Base-by-base conservation (phyloP, 2,113 vertebrate genomes). In the Conger conger region DNA sequence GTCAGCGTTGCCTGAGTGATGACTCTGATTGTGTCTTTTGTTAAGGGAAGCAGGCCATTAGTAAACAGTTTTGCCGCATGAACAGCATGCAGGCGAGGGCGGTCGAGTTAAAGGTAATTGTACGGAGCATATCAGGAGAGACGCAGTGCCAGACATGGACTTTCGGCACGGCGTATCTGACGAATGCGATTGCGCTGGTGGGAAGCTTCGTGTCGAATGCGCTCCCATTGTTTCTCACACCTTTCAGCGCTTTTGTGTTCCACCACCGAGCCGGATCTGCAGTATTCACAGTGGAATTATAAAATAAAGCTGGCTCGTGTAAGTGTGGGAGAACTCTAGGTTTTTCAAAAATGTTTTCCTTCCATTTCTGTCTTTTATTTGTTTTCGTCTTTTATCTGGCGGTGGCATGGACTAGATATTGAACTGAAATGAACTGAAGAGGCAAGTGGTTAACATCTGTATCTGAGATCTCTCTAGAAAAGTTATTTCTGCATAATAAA, bases 1-100 rank as follows among this genome's bases (percentile, higher is more conserved):
- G 82, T 18, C 53, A 42, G 82, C 45, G 37, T 73, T 85, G 84
- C 57, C 38, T 80, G 68, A 87, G n/a, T 86, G 83, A 84, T 86
- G 82, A 83, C 85, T 40, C 57, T 33, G 27, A 76, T 80, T 80
- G 76, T 40, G 73, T 35, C 83, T 81, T 87, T 87, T 50, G 37
- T 82, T 40, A 84, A 80, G 73, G 76, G 36, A 83, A 78, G 57
- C 77, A 83, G 76, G 76, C 81, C 79, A 83, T 87, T 80, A 83
- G 81, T 50, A 45, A 54, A 76, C 76, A 53, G 40, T 82, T 86
- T 84, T 60, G 38, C 57, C 73, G 50, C n/a, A 33, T 83, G 33
- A 33, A 57, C 63, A 77, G 81, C 76, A 86, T n/a, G 27, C 20
- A 20, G 27, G 53, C 38, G 68, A 81, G 37, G 50, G 77, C 38